phyloP scores from a whole-genome alignment of 2,888 invertebrate genomes.

The Slavum lentiscoides region DNA sequence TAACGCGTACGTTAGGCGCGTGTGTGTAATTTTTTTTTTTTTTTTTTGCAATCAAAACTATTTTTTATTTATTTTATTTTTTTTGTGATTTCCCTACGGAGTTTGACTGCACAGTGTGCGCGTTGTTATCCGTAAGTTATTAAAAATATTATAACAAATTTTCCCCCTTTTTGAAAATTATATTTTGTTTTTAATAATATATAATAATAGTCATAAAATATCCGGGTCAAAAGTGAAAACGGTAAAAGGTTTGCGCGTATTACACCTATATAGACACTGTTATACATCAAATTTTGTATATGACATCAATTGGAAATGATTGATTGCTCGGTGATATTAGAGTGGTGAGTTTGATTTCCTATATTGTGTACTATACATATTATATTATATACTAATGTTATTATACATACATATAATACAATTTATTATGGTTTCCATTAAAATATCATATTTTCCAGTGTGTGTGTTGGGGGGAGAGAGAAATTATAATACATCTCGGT shows the following conservation, averaged over 20 bases:
- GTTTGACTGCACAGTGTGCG: neutral
- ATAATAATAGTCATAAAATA: neutral
- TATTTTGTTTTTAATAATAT: slow-evolving; percentile 21
- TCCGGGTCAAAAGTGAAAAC: slow-evolving; percentile 16
- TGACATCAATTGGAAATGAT: slow-evolving; percentile 19
- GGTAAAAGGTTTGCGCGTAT: slow-evolving; percentile 16
- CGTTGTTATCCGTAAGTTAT: neutral
- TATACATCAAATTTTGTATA: neutral
- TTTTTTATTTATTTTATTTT: slow-evolving; percentile 4
- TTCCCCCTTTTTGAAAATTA: neutral
- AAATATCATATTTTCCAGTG: no score
- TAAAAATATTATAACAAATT: neutral
- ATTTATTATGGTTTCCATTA: no score
- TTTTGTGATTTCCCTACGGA: slow-evolving; percentile 22
- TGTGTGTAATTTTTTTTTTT: neutral
- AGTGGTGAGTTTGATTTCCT: slow-evolving; percentile 11
- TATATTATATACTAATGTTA: no score
- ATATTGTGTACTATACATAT: neutral
- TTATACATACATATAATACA: no score
- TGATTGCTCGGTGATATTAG: slow-evolving; percentile 7
- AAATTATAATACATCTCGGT: no score
- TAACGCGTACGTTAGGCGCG: no score
- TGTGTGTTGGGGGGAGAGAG: no score
- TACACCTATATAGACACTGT: neutral
- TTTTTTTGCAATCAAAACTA: no score